These are phyloP conservation scores for Eufriesea mexicana DNA, from an alignment of 1,140 invertebrate genomes.

Conservation along the genomic window DNA sequence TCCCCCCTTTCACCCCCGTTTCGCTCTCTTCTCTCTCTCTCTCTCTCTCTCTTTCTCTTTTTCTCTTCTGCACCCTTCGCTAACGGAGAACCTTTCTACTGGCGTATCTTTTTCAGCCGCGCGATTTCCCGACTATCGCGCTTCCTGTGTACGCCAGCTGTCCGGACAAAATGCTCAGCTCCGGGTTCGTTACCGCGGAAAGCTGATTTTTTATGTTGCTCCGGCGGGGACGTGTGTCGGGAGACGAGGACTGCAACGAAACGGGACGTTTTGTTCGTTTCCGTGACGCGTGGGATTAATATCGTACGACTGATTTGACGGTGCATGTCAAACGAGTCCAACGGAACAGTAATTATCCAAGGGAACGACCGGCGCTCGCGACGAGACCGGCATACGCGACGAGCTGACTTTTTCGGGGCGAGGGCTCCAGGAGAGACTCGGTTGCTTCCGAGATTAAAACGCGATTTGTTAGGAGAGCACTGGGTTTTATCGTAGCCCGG, in stretches of 20 bases:
- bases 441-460: not conserved
- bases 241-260: not conserved
- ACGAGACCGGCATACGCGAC: not conserved
- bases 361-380: not conserved
- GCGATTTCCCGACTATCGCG: not conserved
- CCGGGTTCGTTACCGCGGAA: not conserved
- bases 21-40: not conserved
- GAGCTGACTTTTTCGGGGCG: not conserved
- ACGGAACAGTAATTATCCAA: conserved; percentile 9
- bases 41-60: not conserved
- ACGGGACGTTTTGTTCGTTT: not conserved
- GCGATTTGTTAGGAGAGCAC: not conserved
- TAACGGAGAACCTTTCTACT: not conserved
- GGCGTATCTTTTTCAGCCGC: conserved; percentile 9
- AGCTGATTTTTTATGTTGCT: conserved; percentile 1
- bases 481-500: too few relatives aligned
- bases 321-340: conserved; percentile 8
- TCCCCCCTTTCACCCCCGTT: too few relatives aligned
- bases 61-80: too few relatives aligned
- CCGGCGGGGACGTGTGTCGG: not conserved
- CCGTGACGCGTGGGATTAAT: not conserved
- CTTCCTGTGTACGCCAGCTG: not conserved
- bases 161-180: conserved; percentile 1
- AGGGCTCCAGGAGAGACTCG: not conserved
- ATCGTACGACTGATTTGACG: conserved; percentile 1